Evolutionary conservation across 1,140 invertebrate genomes (phyloP), one percentile per base, ranked within the genome.

Genomic region (Diachasmimorpha longicaudata): DNA sequence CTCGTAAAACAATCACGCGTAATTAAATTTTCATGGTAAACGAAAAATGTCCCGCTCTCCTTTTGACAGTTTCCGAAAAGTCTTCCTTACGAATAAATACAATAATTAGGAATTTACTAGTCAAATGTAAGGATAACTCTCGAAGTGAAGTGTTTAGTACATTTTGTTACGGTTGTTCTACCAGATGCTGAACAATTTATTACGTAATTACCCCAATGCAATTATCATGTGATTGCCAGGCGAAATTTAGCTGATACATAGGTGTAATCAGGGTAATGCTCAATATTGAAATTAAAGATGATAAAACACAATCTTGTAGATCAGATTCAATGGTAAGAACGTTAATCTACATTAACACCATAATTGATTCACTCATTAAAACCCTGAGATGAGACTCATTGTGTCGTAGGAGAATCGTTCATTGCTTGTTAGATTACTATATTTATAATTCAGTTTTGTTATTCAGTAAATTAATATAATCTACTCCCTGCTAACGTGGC

Each of bases 41-140:
- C 19, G 25, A 74, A 36, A 67, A 68, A 66, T 11, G 16, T 37
- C 23, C 23, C 16, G 68, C 44, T 52, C 31, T 42, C 21, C 66
- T 67, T 31, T 67, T 73, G 66, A 52, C 19, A 44, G 63, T 73
- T 77, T 70, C 16, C 67, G 48, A 70, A 46, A 70, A 77, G 76
- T 77, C 72, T 77, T 77, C 76, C 72, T 70, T 70, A 74, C 37
- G 31, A 63, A 74, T 77, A 70, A 77, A 77, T 77, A 77, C 71
- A 77, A 77, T 77, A 77, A 77, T 69, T 77, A 77, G 75, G 23
- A 25, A 70, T 63, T 72, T 55, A 77, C 21, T 72, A 73, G 63
- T 46, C 11, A 46, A 11, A 25, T 63, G 23, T 63, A 63, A 63
- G 58, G 21, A 63, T 58, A 63, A 11, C 23, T 63, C 58, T 63